Evolutionary conservation across 2,113 vertebrate species (phyloP).

Genomic region (Notothenia coriiceps): DNA sequence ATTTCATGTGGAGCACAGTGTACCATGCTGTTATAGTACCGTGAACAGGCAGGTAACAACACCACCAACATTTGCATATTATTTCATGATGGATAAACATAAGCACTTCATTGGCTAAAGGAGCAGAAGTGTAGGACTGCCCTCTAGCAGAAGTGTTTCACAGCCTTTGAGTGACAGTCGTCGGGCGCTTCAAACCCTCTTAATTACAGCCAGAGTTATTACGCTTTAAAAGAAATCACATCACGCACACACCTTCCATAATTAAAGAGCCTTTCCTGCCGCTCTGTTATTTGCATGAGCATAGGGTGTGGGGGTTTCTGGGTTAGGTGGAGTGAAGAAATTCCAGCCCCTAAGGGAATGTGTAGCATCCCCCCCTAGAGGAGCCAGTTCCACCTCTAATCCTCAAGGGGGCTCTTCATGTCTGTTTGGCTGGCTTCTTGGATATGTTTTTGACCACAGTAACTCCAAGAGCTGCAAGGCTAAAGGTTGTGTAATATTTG

Average conservation of each 20-base stretch:
- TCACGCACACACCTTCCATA: slow-evolving; percentile 64
- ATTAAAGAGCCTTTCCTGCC: slow-evolving; percentile 73
- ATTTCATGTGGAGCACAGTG: no score
- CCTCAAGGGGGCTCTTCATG: slow-evolving; percentile 55
- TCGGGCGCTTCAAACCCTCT: slow-evolving; percentile 60
- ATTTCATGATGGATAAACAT: slow-evolving; percentile 27
- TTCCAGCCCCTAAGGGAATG: slow-evolving; percentile 58
- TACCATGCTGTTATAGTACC: no score
- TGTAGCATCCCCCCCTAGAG: slow-evolving; percentile 32
- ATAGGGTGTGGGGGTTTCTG: slow-evolving; percentile 48
- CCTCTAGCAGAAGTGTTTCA: slow-evolving; percentile 43
- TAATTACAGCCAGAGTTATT: slow-evolving; percentile 67
- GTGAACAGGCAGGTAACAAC: background rate
- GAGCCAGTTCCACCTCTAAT: slow-evolving; percentile 55
- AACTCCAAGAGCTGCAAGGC: slow-evolving; percentile 15
- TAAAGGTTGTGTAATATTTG: slow-evolving; percentile 25
- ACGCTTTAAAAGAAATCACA: slow-evolving; percentile 67
- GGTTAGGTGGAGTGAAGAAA: slow-evolving; percentile 51
- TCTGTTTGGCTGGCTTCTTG: slow-evolving; percentile 33
- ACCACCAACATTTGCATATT: background rate
- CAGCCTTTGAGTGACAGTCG: slow-evolving; percentile 59
- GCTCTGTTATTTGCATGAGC: slow-evolving; percentile 67
- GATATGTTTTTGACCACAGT: slow-evolving; percentile 13
- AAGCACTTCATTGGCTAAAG: background rate
- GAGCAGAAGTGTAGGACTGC: slow-evolving; percentile 26